phyloP scores from a whole-genome alignment of 2,888 invertebrate species.

The Melanchra persicariae region DNA sequence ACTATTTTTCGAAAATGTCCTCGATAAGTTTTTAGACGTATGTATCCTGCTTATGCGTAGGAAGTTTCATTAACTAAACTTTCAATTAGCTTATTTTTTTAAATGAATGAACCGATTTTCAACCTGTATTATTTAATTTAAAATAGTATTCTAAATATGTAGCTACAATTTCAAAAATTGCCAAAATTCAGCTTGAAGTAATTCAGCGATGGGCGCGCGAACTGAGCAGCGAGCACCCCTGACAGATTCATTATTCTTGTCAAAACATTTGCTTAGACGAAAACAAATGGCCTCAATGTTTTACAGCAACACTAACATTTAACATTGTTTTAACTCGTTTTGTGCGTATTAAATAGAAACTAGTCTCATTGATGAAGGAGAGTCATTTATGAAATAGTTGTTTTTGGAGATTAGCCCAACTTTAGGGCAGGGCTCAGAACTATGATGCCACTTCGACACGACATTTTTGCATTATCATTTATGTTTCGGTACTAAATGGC shows the following conservation, averaged over 20 bases:
- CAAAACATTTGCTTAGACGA: constrained; percentile 58
- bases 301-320: constrained; percentile 43
- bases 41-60: too few species aligned
- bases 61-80: too few species aligned
- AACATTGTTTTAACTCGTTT: constrained; percentile 28
- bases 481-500: not conserved
- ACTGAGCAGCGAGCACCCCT: constrained; percentile 24
- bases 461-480: constrained; percentile 30
- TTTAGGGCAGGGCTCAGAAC: not conserved
- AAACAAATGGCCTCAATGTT: constrained; percentile 56
- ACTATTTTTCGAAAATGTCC: too few species aligned
- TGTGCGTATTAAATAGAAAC: constrained; percentile 25
- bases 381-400: constrained; percentile 5
- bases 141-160: not conserved
- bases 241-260: constrained; percentile 61
- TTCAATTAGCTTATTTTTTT: too few species aligned
- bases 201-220: constrained; percentile 21
- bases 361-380: constrained; percentile 2
- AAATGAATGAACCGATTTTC: too few species aligned
- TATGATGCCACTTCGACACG: constrained; percentile 29
- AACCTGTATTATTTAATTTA: not conserved
- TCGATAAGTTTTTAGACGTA: too few species aligned
- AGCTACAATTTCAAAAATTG: constrained; percentile 1
- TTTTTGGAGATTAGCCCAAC: constrained; percentile 19
- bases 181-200: constrained; percentile 10